phyloP scores from a whole-genome alignment of 1,140 invertebrate species.

The Bombus soroeensis region DNA sequence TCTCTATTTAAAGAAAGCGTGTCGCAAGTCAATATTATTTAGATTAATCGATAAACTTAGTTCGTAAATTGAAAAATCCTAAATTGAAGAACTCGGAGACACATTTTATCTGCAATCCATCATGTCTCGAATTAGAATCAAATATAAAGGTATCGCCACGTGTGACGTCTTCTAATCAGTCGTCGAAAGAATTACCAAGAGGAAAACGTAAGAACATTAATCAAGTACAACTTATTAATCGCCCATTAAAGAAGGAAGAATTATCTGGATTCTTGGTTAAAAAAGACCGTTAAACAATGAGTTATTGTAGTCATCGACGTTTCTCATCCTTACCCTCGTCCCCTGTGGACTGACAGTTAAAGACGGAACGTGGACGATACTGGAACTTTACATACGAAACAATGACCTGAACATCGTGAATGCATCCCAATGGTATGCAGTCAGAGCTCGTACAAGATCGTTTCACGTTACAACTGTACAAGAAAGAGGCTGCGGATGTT shows the following conservation, averaged over 20 bases:
- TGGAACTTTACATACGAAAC: slow-evolving; percentile 51
- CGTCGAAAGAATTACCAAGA: too few species aligned
- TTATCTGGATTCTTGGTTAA: not conserved
- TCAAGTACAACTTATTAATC: slow-evolving; percentile 18
- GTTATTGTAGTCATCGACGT: slow-evolving; percentile 42
- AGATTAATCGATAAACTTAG: not conserved
- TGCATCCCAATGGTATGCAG: slow-evolving; percentile 56
- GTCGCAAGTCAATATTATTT: not conserved
- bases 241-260: not conserved
- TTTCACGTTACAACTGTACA: slow-evolving; percentile 10
- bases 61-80: not conserved
- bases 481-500: slow-evolving; percentile 35
- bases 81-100: not conserved
- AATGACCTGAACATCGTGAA: slow-evolving; percentile 55
- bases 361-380: slow-evolving; percentile 47
- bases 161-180: too few species aligned
- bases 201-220: not conserved
- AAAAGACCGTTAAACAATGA: slow-evolving; percentile 17
- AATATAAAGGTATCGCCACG: too few species aligned
- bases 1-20: too few species aligned
- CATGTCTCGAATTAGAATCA: too few species aligned
- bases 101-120: too few species aligned
- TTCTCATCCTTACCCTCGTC: not conserved
- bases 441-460: slow-evolving; percentile 39
- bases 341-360: slow-evolving; percentile 36